Evolutionary conservation across 92 coral and sea anemone genomes (phyloP).

Genomic region (Phenganax marumi): DNA sequence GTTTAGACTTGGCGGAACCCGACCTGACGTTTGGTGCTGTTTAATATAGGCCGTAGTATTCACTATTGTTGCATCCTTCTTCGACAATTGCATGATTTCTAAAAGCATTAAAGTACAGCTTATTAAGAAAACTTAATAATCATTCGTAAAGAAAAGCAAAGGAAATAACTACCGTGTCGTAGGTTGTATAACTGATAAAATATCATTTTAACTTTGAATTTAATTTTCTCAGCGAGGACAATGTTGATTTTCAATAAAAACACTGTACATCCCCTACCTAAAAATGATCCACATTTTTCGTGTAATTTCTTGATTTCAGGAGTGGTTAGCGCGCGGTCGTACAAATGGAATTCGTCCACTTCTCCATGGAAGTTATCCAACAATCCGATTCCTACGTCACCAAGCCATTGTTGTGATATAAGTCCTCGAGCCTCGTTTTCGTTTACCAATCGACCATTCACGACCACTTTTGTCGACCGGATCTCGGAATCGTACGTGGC

Average conservation of each 20-base stretch:
- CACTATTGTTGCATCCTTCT: slow-evolving; percentile 10
- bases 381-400: slow-evolving; percentile 81
- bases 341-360: slow-evolving; percentile 90
- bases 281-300: slow-evolving; percentile 73
- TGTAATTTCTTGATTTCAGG: slow-evolving; percentile 77
- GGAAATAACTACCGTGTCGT: too few species aligned
- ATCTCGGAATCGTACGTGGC: slow-evolving; percentile 90
- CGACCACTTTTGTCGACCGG: slow-evolving; percentile 70
- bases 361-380: slow-evolving; percentile 74
- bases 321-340: slow-evolving; percentile 83
- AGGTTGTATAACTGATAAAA: too few species aligned
- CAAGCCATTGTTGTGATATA: slow-evolving; percentile 94
- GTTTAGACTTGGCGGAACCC: slow-evolving; percentile 18
- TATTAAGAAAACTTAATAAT: too few species aligned
- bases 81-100: not conserved
- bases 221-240: too few species aligned
- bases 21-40: not conserved
- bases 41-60: slow-evolving; percentile 5
- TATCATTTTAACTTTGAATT: too few species aligned
- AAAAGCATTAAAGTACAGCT: too few species aligned
- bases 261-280: slow-evolving; percentile 59
- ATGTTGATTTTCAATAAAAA: too few species aligned
- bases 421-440: slow-evolving; percentile 73
- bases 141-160: too few species aligned
- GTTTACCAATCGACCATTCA: slow-evolving; percentile 73